phyloP scores from a whole-genome alignment of 2,797 vertebrate genomes.

The Enteromius fasciolatus region DNA sequence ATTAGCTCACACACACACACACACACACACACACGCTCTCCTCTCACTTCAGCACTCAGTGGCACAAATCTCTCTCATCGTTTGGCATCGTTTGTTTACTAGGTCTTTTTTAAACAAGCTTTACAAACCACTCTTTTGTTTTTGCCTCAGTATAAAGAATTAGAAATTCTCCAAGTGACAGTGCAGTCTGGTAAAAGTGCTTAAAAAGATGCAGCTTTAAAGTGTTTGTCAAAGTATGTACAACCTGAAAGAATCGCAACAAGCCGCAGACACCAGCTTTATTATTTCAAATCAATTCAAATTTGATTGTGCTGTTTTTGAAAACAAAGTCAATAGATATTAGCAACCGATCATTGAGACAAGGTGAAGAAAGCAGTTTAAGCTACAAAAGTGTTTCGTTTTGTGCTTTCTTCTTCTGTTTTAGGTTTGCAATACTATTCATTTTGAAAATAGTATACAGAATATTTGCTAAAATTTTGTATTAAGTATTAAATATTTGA shows the following conservation, averaged over 20 bases:
- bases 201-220: background rate
- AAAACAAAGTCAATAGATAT: background rate
- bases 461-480: background rate
- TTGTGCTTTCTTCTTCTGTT: background rate
- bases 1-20: slow-evolving; percentile 31
- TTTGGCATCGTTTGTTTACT: slow-evolving; percentile 57
- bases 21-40: slow-evolving; percentile 46
- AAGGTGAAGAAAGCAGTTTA: background rate
- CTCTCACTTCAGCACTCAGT: slow-evolving; percentile 41
- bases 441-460: background rate
- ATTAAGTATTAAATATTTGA: background rate
- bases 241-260: background rate
- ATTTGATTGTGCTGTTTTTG: background rate
- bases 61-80: slow-evolving; percentile 51
- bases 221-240: background rate
- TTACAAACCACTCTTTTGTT: slow-evolving; percentile 7
- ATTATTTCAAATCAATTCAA: background rate
- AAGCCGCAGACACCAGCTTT: background rate
- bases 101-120: slow-evolving; percentile 8
- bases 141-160: background rate
- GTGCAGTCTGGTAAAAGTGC: background rate
- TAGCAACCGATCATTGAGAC: background rate
- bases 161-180: background rate
- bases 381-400: background rate
- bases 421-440: background rate